Conservation (phyloP, 2,797 vertebrate species). For the Alfaro cultratus region DNA sequence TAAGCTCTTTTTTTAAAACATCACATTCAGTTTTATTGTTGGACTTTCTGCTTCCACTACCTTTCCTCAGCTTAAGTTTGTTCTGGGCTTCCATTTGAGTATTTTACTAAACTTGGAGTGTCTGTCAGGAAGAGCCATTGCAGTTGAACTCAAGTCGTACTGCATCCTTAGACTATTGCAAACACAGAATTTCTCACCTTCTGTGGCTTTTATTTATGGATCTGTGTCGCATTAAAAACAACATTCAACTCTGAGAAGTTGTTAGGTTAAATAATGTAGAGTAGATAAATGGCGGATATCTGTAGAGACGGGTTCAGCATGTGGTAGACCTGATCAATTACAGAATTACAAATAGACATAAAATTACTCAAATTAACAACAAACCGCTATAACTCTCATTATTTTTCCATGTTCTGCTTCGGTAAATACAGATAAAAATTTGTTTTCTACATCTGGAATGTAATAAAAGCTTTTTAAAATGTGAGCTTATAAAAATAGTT, state of each 20-base stretch:
- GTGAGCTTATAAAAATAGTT: neutral
- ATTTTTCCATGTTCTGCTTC: neutral
- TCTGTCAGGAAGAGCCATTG: neutral
- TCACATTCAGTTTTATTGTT: neutral
- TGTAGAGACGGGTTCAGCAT: neutral
- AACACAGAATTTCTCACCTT: neutral
- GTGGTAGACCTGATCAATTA: neutral
- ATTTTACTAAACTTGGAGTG: neutral
- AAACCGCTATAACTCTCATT: neutral
- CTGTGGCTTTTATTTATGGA: neutral
- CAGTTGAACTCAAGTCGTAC: neutral
- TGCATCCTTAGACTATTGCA: neutral
- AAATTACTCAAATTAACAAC: neutral
- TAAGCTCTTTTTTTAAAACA: too few relatives aligned
- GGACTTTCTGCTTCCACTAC: neutral
- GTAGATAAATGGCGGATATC: neutral
- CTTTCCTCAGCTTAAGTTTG: neutral
- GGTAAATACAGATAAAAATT: neutral
- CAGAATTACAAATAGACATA: neutral
- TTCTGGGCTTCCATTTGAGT: neutral
- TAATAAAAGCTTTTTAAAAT: neutral
- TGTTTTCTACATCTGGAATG: neutral
- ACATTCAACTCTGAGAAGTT: neutral
- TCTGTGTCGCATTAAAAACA: neutral
- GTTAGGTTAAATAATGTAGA: neutral